These are phyloP conservation scores for Seira ritae DNA, from an alignment of 2,888 invertebrate genomes.

Conservation along the genomic window DNA sequence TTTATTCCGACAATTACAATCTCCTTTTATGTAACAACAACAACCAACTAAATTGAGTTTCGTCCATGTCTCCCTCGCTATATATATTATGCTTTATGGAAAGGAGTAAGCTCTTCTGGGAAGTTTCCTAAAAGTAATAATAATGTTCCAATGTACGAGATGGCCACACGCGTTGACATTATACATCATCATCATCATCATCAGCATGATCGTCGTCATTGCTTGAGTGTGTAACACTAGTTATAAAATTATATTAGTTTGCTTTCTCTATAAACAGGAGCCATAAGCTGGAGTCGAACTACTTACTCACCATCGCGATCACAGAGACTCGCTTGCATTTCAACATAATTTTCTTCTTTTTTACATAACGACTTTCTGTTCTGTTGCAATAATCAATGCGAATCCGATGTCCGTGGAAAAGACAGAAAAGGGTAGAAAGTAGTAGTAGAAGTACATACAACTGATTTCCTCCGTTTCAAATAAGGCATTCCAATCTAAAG, in stretches of 20 bases:
- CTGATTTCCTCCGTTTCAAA: background rate
- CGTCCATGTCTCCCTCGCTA: background rate
- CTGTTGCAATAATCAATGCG: background rate
- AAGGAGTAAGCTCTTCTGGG: slow-evolving; percentile 41
- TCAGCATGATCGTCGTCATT: background rate
- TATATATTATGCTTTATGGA: background rate
- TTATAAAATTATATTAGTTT: slow-evolving; percentile 58
- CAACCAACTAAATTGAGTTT: slow-evolving; percentile 9
- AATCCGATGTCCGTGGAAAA: background rate
- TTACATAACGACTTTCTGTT: slow-evolving; percentile 17
- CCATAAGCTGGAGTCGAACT: no score
- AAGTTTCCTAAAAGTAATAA: slow-evolving; percentile 56
- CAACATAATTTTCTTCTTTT: slow-evolving; percentile 32
- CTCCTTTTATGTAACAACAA: slow-evolving; percentile 12
- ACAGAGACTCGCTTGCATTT: slow-evolving; percentile 28
- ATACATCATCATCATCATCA: slow-evolving; percentile 26
- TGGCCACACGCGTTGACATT: slow-evolving; percentile 54
- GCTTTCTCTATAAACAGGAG: slow-evolving; percentile 18
- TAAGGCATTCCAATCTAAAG: background rate
- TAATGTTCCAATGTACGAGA: slow-evolving; percentile 49
- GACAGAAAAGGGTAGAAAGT: background rate
- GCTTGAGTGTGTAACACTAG: slow-evolving; percentile 31
- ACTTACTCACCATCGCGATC: no score
- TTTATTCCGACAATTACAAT: slow-evolving; percentile 16
- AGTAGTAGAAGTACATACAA: background rate